These are phyloP conservation scores for Cataglyphis albicans DNA, from an alignment of 2,888 invertebrate genomes.

Conservation along the genomic window DNA sequence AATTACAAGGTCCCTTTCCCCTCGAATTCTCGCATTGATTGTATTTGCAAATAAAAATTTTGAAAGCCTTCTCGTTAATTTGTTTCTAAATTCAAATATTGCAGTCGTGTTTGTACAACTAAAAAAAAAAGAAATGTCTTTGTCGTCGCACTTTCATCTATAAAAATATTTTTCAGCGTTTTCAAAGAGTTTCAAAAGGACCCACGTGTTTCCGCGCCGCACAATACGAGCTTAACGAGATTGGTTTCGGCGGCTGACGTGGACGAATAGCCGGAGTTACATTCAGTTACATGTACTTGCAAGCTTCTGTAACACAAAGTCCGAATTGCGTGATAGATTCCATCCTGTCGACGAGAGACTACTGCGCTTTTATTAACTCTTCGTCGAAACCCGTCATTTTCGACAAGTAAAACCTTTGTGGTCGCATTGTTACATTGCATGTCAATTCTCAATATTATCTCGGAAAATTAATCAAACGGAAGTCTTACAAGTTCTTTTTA, in stretches of 20 bases:
- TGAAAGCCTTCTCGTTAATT: not conserved
- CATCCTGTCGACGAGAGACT: constrained; percentile 46
- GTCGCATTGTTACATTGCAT: constrained; percentile 7
- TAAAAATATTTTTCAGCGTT: constrained; percentile 32
- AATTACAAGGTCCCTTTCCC: not conserved
- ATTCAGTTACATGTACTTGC: constrained; percentile 58
- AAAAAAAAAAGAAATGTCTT: not conserved
- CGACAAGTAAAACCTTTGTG: constrained; percentile 12
- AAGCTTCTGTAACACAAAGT: constrained; percentile 35
- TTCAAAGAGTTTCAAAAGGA: constrained; percentile 20
- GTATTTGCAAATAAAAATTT: not conserved
- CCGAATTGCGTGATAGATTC: constrained; percentile 56
- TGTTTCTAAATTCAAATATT: not conserved
- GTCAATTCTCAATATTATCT: not conserved
- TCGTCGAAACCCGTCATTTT: constrained; percentile 12
- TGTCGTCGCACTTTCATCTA: not conserved
- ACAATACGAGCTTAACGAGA: constrained; percentile 52
- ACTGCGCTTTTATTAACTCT: constrained; percentile 49
- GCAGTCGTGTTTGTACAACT: not conserved
- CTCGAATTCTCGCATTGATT: not conserved
- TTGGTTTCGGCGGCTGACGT: constrained; percentile 54
- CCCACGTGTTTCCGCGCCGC: constrained; percentile 8
- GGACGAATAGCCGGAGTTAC: constrained; percentile 55
- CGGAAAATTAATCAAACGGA: not conserved
- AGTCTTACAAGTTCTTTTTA: not conserved